Percentiles rank a stretch among this genome's conserved stretches.
These are phyloP conservation scores for Prinia subflava DNA, from an alignment of 2,113 vertebrate genomes.

Conservation along the genomic window DNA sequence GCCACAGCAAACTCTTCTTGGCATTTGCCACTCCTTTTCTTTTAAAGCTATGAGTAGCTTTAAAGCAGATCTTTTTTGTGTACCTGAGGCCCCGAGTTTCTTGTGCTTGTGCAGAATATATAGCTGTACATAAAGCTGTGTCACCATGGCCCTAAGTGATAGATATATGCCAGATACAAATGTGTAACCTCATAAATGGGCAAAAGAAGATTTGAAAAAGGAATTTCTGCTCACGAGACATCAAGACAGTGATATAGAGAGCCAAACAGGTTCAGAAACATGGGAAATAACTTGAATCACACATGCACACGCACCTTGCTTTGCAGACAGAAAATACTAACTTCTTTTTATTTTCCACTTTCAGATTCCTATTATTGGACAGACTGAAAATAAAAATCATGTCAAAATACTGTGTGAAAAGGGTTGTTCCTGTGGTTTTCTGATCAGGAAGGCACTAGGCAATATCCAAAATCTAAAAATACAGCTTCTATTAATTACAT, in stretches of 20 bases:
- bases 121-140: background rate
- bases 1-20: background rate
- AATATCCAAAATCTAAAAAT: background rate
- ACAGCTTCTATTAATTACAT: background rate
- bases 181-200: background rate
- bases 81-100: background rate
- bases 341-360: background rate
- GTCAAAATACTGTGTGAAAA: background rate
- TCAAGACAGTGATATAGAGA: background rate
- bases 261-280: background rate
- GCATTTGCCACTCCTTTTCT: background rate
- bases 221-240: background rate
- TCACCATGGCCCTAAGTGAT: background rate
- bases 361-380: background rate
- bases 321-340: background rate
- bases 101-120: background rate
- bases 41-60: background rate
- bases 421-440: background rate
- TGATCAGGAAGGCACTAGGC: background rate
- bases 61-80: background rate
- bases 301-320: rapidly evolving
- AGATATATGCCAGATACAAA: background rate
- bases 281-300: background rate
- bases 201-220: background rate
- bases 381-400: background rate